Evolutionary conservation across 2,113 vertebrate species (phyloP).

Genomic region (Boulengeromyrus knoepffleri): DNA sequence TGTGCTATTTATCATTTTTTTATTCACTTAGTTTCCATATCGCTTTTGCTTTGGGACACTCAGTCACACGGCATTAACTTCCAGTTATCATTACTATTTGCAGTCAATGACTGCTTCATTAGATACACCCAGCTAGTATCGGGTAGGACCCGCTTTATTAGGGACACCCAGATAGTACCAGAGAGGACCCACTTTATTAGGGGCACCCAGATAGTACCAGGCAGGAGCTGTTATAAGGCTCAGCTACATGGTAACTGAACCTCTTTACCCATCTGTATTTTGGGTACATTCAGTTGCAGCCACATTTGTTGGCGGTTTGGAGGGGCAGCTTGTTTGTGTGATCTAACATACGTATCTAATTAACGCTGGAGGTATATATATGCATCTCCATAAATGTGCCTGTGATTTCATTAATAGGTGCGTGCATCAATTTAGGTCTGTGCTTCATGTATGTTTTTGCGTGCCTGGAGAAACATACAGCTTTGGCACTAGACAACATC

Average conservation of each 20-base stretch:
- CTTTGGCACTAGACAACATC: background rate
- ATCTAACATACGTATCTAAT: background rate
- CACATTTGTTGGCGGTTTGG: background rate
- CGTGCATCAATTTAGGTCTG: background rate
- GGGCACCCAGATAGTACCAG: background rate
- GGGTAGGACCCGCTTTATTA: background rate
- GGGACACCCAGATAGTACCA: background rate
- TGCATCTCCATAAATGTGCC: background rate
- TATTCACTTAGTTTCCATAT: background rate
- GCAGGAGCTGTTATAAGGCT: background rate
- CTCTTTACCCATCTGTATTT: background rate
- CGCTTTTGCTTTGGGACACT: background rate
- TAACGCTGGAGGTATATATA: background rate
- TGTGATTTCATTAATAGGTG: background rate
- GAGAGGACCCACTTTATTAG: background rate
- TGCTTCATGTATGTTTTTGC: background rate
- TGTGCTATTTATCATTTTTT: background rate
- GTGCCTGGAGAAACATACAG: background rate
- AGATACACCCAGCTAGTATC: background rate
- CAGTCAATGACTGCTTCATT: background rate
- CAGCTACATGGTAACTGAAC: background rate
- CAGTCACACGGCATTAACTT: background rate
- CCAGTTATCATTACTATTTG: background rate
- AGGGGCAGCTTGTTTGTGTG: background rate
- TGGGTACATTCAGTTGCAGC: background rate